Percentiles rank a stretch among this genome's conserved stretches.
These are phyloP conservation scores for Coranthus polyacanthus DNA, from an alignment of 2,797 vertebrate species.

Conservation along the genomic window DNA sequence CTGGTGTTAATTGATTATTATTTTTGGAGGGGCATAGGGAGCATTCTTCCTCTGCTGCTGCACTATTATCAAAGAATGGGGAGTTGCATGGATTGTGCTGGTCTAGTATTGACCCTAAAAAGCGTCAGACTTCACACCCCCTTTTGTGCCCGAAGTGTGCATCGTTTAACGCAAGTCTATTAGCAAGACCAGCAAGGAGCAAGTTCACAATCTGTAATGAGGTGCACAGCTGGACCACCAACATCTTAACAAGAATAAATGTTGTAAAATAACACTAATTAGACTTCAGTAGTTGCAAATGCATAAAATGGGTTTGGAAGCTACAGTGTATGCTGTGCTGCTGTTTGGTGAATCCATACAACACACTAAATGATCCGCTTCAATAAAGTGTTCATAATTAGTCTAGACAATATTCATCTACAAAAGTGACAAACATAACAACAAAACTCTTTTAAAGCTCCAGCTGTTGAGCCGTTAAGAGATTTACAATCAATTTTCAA, in stretches of 20 bases:
- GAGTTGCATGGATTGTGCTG: constrained; percentile 18
- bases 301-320: constrained; percentile 14
- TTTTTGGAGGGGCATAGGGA: constrained; percentile 32
- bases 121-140: neutral
- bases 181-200: neutral
- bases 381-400: neutral
- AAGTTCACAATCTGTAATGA: constrained; percentile 7
- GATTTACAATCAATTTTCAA: neutral
- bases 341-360: too few relatives aligned
- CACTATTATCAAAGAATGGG: constrained; percentile 42
- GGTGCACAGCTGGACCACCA: constrained; percentile 2
- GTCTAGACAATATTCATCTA: neutral
- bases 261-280: neutral
- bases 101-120: constrained; percentile 29
- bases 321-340: neutral
- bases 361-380: too few relatives aligned
- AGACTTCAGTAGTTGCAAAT: constrained; percentile 11
- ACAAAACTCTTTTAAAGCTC: neutral
- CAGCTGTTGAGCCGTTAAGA: neutral
- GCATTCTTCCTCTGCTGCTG: constrained; percentile 11
- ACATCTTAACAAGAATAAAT: neutral
- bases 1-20: constrained; percentile 70
- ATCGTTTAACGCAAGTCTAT: constrained; percentile 9
- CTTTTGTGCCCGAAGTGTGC: constrained; percentile 1
- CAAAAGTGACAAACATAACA: neutral